Percentiles rank a stretch among this genome's conserved stretches.
These are phyloP conservation scores for Endomychus coccineus DNA, from an alignment of 2,888 invertebrate genomes.

Conservation along the genomic window DNA sequence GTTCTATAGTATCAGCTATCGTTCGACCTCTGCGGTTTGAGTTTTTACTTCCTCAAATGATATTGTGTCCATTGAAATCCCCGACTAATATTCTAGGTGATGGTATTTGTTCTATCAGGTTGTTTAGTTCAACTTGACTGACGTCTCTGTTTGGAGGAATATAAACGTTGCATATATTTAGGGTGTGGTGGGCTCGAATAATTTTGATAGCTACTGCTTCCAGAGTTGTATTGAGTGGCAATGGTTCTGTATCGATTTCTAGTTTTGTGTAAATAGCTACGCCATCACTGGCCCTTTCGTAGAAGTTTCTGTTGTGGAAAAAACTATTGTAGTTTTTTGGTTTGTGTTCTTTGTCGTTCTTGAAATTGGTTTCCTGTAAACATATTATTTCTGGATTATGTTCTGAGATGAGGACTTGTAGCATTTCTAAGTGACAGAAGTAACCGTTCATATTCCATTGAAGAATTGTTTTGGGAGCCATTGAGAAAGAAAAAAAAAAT, in stretches of 20 bases:
- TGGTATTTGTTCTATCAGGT: slow-evolving; percentile 12
- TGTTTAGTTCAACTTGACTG: too few relatives aligned
- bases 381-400: slow-evolving; percentile 6
- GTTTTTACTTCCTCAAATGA: slow-evolving; percentile 9
- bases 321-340: slow-evolving; percentile 1
- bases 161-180: slow-evolving; percentile 12
- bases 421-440: slow-evolving; percentile 9
- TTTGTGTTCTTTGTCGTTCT: slow-evolving; percentile 1
- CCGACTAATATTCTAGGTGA: slow-evolving; percentile 9
- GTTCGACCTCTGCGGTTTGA: slow-evolving; percentile 5
- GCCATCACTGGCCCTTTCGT: slow-evolving; percentile 6
- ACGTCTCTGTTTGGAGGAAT: too few relatives aligned
- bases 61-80: slow-evolving; percentile 14
- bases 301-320: slow-evolving; percentile 1
- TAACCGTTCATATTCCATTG: slow-evolving; percentile 14
- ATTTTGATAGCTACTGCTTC: slow-evolving; percentile 12
- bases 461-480: slow-evolving; percentile 6
- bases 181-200: slow-evolving; percentile 2
- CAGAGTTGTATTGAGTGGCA: slow-evolving; percentile 10
- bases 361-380: slow-evolving; percentile 9
- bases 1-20: slow-evolving; percentile 3
- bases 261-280: slow-evolving; percentile 13
- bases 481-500: too few relatives aligned
- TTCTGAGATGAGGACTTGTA: slow-evolving; percentile 8
- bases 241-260: slow-evolving; percentile 2